A percentile compares a stretch with the other conserved stretches of the same genome.
Evolutionary conservation across 2,113 vertebrate species (phyloP).

Genomic region (Stegostoma tigrinum): DNA sequence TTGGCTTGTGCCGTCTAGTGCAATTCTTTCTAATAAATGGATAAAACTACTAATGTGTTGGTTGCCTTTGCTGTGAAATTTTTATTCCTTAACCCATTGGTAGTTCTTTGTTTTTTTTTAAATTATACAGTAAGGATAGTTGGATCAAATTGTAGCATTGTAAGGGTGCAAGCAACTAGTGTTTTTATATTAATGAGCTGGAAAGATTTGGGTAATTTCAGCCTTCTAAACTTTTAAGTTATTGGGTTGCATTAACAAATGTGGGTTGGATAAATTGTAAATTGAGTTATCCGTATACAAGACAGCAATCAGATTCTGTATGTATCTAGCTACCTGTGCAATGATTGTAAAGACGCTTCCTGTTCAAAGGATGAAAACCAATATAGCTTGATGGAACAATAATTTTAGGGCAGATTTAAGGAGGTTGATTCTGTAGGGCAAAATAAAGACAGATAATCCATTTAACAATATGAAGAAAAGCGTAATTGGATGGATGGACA

Average conservation of each 20-base stretch:
- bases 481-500: neutral
- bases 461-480: neutral
- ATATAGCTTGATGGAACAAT: neutral
- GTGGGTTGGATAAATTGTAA: neutral
- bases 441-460: neutral
- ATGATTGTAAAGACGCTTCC: neutral
- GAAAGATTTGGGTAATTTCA: neutral
- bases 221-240: neutral
- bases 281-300: neutral
- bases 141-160: neutral
- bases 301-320: neutral
- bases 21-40: constrained; percentile 27
- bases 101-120: neutral
- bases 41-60: neutral
- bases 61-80: constrained; percentile 3
- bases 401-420: neutral
- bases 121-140: neutral
- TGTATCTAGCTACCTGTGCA: neutral
- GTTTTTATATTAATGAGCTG: neutral
- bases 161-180: neutral
- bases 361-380: neutral
- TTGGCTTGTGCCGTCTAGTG: neutral
- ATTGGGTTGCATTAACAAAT: neutral
- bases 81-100: neutral
- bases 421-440: neutral